These are phyloP conservation scores for Cerceris rybyensis DNA, from an alignment of 2,888 invertebrate species.

Conservation along the genomic window DNA sequence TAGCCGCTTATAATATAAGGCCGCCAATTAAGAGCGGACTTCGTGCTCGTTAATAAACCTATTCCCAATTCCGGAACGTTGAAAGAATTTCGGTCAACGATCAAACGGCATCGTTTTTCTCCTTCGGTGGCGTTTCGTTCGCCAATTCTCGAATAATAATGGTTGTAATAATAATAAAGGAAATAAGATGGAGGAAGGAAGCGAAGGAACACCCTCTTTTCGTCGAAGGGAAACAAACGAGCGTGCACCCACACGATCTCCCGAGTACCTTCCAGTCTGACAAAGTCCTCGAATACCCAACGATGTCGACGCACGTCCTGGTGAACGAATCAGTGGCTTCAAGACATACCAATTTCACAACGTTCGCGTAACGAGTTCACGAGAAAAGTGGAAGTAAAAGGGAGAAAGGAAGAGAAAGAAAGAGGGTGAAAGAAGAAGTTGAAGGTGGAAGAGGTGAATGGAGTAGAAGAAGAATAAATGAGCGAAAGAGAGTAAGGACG, in stretches of 20 bases:
- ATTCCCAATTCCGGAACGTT: background rate
- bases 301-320: conserved; percentile 13
- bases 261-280: conserved; percentile 12
- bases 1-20: conserved; percentile 31
- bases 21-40: conserved; percentile 24
- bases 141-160: too few relatives aligned
- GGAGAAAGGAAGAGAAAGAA: conserved; percentile 13
- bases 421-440: conserved; percentile 48
- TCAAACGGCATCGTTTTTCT: too few relatives aligned
- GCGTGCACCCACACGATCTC: conserved; percentile 30
- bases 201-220: background rate
- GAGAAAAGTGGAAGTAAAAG: conserved; percentile 35
- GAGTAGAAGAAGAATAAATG: conserved; percentile 14
- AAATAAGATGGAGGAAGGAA: too few relatives aligned
- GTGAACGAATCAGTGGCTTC: conserved; percentile 53
- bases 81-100: too few relatives aligned
- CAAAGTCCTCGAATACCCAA: conserved; percentile 37
- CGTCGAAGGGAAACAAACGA: conserved; percentile 4
- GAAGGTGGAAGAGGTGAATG: conserved; percentile 45
- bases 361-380: conserved; percentile 67
- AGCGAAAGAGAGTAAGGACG: conserved; percentile 7
- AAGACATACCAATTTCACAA: conserved; percentile 67
- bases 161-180: too few relatives aligned
- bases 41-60: background rate
- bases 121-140: too few relatives aligned